A percentile compares a stretch with the other conserved stretches of the same genome.
These are phyloP conservation scores for Neoaliturus tenellus DNA, from an alignment of 2,888 invertebrate genomes.

Conservation along the genomic window DNA sequence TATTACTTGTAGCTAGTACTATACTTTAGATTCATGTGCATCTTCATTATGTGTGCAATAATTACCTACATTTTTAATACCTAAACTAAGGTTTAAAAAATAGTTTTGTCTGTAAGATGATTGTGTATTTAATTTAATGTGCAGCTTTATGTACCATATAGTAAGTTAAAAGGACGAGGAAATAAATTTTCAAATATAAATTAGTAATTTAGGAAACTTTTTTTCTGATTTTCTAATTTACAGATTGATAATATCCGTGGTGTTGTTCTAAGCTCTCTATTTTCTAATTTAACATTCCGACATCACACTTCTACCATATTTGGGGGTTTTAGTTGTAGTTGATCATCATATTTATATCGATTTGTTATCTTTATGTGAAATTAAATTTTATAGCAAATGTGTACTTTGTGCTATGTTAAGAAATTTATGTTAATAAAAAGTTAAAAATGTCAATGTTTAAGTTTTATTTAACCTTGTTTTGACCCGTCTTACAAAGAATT, in stretches of 20 bases:
- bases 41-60: no score
- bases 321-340: neutral
- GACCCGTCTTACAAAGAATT: no score
- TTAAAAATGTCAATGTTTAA: neutral
- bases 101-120: no score
- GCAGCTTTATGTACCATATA: no score
- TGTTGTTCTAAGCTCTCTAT: conserved; percentile 15
- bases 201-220: no score
- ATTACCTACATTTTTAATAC: no score
- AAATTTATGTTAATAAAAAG: conserved; percentile 32
- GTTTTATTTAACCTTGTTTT: neutral
- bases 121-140: no score
- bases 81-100: no score
- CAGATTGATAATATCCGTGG: neutral
- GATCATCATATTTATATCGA: conserved; percentile 6
- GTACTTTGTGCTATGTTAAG: conserved; percentile 35
- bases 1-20: neutral
- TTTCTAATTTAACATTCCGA: conserved; percentile 15
- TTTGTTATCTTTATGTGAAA: conserved; percentile 11
- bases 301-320: conserved; percentile 30
- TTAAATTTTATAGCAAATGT: conserved; percentile 20
- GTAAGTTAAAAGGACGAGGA: no score
- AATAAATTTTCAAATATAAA: no score
- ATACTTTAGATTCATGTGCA: neutral
- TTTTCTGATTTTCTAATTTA: no score